Percentiles rank a stretch among this genome's conserved stretches.
These are phyloP conservation scores for Gymnoscopelus microlampas DNA, from an alignment of 2,797 vertebrate species.

Conservation along the genomic window DNA sequence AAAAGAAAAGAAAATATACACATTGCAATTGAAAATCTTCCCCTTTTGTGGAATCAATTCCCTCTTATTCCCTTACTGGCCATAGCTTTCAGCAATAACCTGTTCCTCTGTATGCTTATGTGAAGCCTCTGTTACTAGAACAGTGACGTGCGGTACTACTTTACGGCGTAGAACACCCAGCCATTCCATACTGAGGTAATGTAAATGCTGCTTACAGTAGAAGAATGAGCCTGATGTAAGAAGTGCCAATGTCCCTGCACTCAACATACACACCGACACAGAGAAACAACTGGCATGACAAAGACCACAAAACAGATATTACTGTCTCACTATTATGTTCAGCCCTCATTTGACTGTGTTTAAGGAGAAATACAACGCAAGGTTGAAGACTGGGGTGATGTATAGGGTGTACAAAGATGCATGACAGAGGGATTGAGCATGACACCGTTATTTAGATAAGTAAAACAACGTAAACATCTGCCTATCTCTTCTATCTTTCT, in stretches of 20 bases:
- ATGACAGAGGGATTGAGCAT: conserved; percentile 29
- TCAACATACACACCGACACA: conserved; percentile 46
- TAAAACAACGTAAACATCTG: conserved; percentile 14
- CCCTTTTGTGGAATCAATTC: conserved; percentile 41
- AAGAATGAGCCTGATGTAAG: conserved; percentile 12
- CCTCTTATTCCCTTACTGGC: conserved; percentile 60
- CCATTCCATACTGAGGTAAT: conserved; percentile 67
- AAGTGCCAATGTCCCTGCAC: conserved; percentile 43
- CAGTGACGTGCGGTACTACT: conserved; percentile 25
- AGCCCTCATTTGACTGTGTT: too few species aligned
- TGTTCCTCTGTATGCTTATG: conserved; percentile 24
- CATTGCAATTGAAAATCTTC: conserved; percentile 39
- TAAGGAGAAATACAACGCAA: too few species aligned
- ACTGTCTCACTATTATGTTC: too few species aligned
- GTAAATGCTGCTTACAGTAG: conserved; percentile 33
- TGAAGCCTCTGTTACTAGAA: conserved; percentile 47
- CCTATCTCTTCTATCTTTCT: conserved; percentile 32
- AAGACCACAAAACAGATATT: too few species aligned
- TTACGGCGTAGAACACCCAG: conserved; percentile 55
- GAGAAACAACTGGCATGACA: conserved; percentile 31
- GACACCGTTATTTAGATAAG: too few species aligned
- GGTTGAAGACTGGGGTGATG: too few species aligned
- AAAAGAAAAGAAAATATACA: conserved; percentile 14
- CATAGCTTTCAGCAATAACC: conserved; percentile 10
- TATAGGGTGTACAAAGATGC: neutral